Conservation (phyloP, 35 echinoderm and acorn worm species). For the Patiria miniata region DNA sequence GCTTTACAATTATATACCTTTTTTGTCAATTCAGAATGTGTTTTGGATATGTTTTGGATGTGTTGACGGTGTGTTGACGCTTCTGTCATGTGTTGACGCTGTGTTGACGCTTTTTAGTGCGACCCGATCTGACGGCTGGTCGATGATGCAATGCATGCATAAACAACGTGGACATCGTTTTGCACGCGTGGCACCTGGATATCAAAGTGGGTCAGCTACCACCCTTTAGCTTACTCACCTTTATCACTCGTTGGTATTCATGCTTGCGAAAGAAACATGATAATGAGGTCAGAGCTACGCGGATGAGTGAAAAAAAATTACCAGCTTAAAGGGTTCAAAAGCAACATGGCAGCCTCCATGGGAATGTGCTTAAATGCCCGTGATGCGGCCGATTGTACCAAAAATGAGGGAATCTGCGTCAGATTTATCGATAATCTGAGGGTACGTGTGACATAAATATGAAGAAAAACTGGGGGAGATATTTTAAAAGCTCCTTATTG, state of each 20-base stretch:
- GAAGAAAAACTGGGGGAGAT: too few relatives aligned
- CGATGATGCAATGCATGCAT: constrained; percentile 26
- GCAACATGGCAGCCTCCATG: constrained; percentile 9
- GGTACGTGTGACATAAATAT: not conserved
- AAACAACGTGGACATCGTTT: not conserved
- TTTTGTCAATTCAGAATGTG: too few relatives aligned
- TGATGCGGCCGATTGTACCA: not conserved
- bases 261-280: not conserved
- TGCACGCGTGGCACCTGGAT: not conserved
- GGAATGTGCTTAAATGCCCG: not conserved
- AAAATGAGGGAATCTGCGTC: not conserved
- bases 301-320: not conserved
- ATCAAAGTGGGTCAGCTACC: not conserved
- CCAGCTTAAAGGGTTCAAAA: not conserved
- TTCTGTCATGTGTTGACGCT: too few relatives aligned
- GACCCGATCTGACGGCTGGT: too few relatives aligned
- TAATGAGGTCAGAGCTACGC: too few relatives aligned
- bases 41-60: too few relatives aligned
- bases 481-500: too few relatives aligned
- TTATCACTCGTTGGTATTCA: not conserved
- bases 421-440: not conserved
- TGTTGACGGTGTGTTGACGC: too few relatives aligned
- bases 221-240: not conserved
- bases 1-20: too few relatives aligned
- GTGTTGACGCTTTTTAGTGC: too few relatives aligned